Evolutionary conservation across 2,888 invertebrate genomes (phyloP).

Genomic region (Orthosia gothica): DNA sequence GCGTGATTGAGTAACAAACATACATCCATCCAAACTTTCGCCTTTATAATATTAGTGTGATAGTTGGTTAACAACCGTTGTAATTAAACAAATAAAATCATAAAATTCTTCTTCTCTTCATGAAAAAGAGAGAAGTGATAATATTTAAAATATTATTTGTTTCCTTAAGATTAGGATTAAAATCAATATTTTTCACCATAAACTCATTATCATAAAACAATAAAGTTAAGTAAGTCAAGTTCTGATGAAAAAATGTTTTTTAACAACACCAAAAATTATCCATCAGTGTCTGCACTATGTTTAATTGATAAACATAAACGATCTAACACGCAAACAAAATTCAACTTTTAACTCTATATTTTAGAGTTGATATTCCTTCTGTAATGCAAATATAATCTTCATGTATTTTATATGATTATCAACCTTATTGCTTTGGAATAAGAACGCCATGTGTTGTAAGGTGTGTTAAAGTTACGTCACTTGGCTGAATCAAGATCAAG

Average conservation of each 20-base stretch:
- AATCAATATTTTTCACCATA: slow-evolving; percentile 40
- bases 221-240: slow-evolving; percentile 8
- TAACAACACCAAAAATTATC: slow-evolving; percentile 50
- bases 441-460: slow-evolving; percentile 18
- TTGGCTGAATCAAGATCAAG: slow-evolving; percentile 51
- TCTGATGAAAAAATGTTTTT: slow-evolving; percentile 56
- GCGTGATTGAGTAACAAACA: no score
- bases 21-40: no score
- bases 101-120: no score
- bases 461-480: slow-evolving; percentile 52
- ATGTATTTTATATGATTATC: slow-evolving; percentile 13
- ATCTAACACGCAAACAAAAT: slow-evolving; percentile 5
- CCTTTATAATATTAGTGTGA: no score
- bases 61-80: no score
- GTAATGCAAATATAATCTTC: not conserved
- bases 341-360: fast-evolving
- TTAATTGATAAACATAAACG: slow-evolving; percentile 33
- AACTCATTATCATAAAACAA: slow-evolving; percentile 39
- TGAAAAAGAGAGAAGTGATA: no score
- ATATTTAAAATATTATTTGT: not conserved
- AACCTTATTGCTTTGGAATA: slow-evolving; percentile 35
- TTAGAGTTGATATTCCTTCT: slow-evolving; percentile 3
- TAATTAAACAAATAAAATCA: no score
- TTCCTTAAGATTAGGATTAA: not conserved
- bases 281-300: slow-evolving; percentile 52